A percentile compares a stretch with the other conserved stretches of the same genome.
These are phyloP conservation scores for Magallana nippona DNA, from an alignment of 2,888 invertebrate species.

Conservation along the genomic window DNA sequence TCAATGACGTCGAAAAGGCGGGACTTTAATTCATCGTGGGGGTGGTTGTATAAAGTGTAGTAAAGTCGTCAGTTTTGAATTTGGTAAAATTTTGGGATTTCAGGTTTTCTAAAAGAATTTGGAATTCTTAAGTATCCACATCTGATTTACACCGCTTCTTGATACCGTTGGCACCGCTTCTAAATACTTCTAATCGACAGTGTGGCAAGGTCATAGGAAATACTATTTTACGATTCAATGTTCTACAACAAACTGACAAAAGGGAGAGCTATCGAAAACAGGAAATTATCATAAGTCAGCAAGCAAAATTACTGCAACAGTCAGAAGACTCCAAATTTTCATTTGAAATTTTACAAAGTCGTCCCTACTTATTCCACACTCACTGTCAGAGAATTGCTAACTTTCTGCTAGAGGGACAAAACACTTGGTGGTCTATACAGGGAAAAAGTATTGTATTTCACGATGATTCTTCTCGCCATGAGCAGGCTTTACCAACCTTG, in stretches of 20 bases:
- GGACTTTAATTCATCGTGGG: too few species aligned
- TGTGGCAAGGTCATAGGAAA: conserved; percentile 26
- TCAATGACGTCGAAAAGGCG: too few species aligned
- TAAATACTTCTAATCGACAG: conserved; percentile 12
- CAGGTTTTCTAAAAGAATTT: too few species aligned
- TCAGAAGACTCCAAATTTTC: background rate
- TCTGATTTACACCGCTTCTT: too few species aligned
- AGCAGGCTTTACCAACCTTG: background rate
- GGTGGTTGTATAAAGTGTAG: too few species aligned
- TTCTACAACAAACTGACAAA: background rate
- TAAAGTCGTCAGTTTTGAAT: too few species aligned
- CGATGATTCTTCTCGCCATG: conserved; percentile 15
- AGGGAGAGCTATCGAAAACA: background rate
- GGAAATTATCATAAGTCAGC: conserved; percentile 6
- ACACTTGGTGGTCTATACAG: background rate
- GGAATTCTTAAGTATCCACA: too few species aligned
- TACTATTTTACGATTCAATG: conserved; percentile 6
- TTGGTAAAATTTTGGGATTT: too few species aligned
- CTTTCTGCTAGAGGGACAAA: conserved; percentile 6
- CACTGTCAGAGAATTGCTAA: conserved; percentile 40
- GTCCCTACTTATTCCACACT: conserved; percentile 17
- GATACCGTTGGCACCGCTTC: too few species aligned
- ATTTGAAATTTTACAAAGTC: background rate
- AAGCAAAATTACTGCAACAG: conserved; percentile 12
- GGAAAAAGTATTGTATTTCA: conserved; percentile 28